These are phyloP conservation scores for Bombus turneri DNA, from an alignment of 1,140 invertebrate species.

Conservation along the genomic window DNA sequence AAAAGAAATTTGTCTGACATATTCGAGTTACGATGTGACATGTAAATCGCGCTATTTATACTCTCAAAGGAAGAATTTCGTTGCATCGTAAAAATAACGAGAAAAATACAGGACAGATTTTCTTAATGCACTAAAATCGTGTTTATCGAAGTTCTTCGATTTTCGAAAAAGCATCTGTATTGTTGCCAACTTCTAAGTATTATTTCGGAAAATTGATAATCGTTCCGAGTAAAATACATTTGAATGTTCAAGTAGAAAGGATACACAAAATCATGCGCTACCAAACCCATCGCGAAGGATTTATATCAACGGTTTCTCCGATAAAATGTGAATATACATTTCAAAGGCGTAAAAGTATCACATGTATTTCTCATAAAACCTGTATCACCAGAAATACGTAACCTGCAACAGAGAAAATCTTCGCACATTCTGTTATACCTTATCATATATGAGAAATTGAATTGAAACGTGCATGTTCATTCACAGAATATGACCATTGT, in stretches of 20 bases:
- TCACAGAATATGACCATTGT: constrained; percentile 21
- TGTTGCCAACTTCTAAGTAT: no score
- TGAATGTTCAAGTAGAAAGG: background rate
- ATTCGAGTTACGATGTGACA: background rate
- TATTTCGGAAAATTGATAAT: no score
- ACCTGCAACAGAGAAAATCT: no score
- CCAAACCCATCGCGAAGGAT: background rate
- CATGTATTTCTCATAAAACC: background rate
- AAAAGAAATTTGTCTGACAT: background rate
- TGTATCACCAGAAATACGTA: background rate
- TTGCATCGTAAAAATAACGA: background rate
- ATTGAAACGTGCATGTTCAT: background rate
- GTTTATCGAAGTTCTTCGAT: no score
- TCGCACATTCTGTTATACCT: no score
- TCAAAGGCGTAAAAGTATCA: background rate
- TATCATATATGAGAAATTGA: background rate
- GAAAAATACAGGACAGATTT: background rate
- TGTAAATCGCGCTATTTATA: background rate
- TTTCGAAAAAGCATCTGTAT: no score
- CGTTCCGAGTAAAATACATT: no score
- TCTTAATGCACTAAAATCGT: background rate
- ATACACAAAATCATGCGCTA: background rate
- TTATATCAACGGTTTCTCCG: background rate
- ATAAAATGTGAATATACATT: background rate
- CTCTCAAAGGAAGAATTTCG: background rate